Conservation (phyloP, 1,140 invertebrate genomes). For the Phenacoccus solenopsis region DNA sequence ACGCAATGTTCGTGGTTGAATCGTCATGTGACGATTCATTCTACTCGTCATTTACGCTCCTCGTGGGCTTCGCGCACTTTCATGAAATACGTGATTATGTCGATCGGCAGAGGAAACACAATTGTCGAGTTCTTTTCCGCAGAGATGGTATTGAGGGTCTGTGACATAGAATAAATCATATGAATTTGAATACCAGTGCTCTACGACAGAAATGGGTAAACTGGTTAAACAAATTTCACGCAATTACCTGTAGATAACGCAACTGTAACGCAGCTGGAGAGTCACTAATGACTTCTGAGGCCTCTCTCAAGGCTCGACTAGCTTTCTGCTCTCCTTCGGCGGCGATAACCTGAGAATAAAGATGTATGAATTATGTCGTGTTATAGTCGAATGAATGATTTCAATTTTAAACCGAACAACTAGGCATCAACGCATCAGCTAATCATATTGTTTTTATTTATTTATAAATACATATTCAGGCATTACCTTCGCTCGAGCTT, state of each 20-base stretch:
- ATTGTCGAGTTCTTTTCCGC: constrained; percentile 98
- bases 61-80: constrained; percentile 3
- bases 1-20: not conserved
- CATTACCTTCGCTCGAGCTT: constrained; percentile 53
- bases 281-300: constrained; percentile 74
- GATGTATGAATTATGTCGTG: too few species aligned
- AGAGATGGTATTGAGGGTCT: constrained; percentile 88
- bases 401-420: too few species aligned
- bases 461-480: too few species aligned
- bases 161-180: constrained; percentile 26
- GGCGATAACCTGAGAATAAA: constrained; percentile 46
- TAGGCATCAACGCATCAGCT: too few species aligned
- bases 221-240: not conserved
- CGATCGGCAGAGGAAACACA: constrained; percentile 89
- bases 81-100: constrained; percentile 65
- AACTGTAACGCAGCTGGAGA: constrained; percentile 62
- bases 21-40: not conserved
- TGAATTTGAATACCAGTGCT: not conserved
- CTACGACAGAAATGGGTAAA: not conserved
- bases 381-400: too few species aligned
- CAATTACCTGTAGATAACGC: constrained; percentile 25
- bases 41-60: not conserved
- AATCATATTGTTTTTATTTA: too few species aligned
- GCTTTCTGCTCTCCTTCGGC: constrained; percentile 78
- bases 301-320: constrained; percentile 72